Percentiles rank a stretch among this genome's conserved stretches.
These are phyloP conservation scores for Timandra comae DNA, from an alignment of 2,888 invertebrate genomes.

Conservation along the genomic window DNA sequence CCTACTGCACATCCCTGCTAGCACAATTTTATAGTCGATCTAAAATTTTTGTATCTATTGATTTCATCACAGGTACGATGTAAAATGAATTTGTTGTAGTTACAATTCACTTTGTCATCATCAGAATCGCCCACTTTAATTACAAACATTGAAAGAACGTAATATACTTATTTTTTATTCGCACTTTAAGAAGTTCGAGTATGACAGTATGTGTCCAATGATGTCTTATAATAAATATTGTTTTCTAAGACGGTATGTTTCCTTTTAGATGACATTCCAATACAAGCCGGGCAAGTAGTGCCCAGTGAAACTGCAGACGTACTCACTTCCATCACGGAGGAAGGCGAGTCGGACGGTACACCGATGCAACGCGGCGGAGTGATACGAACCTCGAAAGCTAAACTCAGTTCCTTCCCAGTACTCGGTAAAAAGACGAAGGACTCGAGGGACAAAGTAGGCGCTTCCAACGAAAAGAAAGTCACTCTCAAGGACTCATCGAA, in stretches of 20 bases:
- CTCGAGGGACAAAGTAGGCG: conserved; percentile 60
- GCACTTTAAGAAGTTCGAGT: too few species aligned
- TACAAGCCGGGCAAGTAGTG: conserved; percentile 83
- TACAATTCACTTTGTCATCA: neutral
- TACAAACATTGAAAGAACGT: too few species aligned
- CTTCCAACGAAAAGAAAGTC: conserved; percentile 59
- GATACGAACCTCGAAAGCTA: conserved; percentile 77
- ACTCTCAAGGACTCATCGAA: conserved; percentile 65
- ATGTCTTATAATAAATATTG: too few species aligned
- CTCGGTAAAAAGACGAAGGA: conserved; percentile 80
- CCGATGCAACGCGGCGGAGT: conserved; percentile 71
- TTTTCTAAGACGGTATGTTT: neutral
- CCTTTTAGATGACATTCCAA: conserved; percentile 89
- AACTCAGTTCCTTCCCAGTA: conserved; percentile 78
- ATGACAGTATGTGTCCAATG: too few species aligned
- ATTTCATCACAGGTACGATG: conserved; percentile 30
- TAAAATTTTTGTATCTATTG: conserved; percentile 25
- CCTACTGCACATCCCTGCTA: conserved; percentile 6
- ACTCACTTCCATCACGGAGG: conserved; percentile 82
- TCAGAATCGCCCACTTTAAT: too few species aligned
- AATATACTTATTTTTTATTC: too few species aligned
- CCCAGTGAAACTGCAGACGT: conserved; percentile 74
- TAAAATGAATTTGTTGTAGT: neutral
- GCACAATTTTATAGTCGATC: conserved; percentile 12
- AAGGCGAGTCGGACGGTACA: conserved; percentile 74